A percentile compares a stretch with the other conserved stretches of the same genome.
These are phyloP conservation scores for Brachystomella parvula DNA, from an alignment of 1,140 invertebrate genomes.

Conservation along the genomic window DNA sequence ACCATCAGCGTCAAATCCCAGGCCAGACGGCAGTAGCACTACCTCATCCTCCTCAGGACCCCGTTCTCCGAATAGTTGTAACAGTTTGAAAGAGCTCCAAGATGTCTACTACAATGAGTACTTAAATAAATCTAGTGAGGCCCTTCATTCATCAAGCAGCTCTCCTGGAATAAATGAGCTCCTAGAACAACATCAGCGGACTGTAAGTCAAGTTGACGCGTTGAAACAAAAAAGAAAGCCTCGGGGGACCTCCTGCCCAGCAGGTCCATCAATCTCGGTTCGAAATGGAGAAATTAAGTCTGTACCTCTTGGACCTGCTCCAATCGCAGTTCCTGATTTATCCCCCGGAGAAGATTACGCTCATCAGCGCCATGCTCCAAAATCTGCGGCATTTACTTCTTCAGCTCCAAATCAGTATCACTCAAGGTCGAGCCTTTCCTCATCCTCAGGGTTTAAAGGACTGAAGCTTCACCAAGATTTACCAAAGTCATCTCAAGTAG, in stretches of 20 bases:
- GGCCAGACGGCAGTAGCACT: slow-evolving; percentile 22
- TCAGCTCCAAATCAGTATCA: too few relatives aligned
- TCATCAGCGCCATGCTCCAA: too few relatives aligned
- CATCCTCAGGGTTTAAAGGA: not conserved
- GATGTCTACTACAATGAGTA: not conserved
- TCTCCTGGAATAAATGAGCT: not conserved
- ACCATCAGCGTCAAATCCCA: not conserved
- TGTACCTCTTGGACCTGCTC: too few relatives aligned
- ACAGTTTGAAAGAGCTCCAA: slow-evolving; percentile 11
- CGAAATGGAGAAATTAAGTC: too few relatives aligned
- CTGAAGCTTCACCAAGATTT: slow-evolving; percentile 5
- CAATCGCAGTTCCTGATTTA: too few relatives aligned
- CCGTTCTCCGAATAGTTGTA: slow-evolving; percentile 11
- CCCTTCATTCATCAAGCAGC: not conserved
- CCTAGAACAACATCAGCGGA: not conserved
- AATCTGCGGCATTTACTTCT: too few relatives aligned
- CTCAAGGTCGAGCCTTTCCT: not conserved
- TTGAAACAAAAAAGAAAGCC: not conserved
- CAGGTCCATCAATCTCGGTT: not conserved
- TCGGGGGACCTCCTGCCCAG: not conserved
- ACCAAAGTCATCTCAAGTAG: not conserved
- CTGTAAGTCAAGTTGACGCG: not conserved
- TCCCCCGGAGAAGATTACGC: too few relatives aligned
- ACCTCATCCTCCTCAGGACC: not conserved
- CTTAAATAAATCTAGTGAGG: not conserved